These are phyloP conservation scores for Phoxinus dragarum DNA, from an alignment of 2,797 vertebrate species.

Conservation along the genomic window DNA sequence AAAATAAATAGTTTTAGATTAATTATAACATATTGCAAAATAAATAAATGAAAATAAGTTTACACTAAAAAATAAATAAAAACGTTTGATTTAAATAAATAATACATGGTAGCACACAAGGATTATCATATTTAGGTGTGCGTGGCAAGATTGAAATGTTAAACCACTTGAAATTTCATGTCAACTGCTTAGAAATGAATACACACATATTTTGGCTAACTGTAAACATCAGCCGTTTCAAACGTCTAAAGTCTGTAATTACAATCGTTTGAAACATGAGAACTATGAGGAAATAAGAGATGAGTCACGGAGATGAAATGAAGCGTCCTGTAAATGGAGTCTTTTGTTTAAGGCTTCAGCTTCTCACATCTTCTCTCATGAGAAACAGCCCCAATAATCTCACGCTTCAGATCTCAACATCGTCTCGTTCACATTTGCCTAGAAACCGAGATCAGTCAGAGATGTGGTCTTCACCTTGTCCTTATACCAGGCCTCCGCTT, in stretches of 20 bases:
- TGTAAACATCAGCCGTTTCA: not conserved
- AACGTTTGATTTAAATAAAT: not conserved
- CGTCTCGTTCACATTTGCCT: not conserved
- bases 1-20: not conserved
- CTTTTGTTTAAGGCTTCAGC: not conserved
- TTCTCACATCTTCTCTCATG: not conserved
- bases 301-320: not conserved
- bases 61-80: not conserved
- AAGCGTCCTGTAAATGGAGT: not conserved
- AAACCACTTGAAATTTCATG: not conserved
- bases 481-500: conserved; percentile 86
- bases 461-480: conserved; percentile 79
- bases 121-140: not conserved
- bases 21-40: not conserved
- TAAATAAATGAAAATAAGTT: not conserved
- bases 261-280: not conserved
- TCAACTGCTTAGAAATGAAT: not conserved
- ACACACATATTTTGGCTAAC: not conserved
- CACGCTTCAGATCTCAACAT: not conserved
- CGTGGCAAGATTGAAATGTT: not conserved
- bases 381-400: not conserved
- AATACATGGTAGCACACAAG: not conserved
- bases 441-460: not conserved
- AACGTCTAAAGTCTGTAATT: not conserved
- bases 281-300: not conserved